These are phyloP conservation scores for Scomberomorus guttatus DNA, from an alignment of 2,797 vertebrate genomes.

Conservation along the genomic window DNA sequence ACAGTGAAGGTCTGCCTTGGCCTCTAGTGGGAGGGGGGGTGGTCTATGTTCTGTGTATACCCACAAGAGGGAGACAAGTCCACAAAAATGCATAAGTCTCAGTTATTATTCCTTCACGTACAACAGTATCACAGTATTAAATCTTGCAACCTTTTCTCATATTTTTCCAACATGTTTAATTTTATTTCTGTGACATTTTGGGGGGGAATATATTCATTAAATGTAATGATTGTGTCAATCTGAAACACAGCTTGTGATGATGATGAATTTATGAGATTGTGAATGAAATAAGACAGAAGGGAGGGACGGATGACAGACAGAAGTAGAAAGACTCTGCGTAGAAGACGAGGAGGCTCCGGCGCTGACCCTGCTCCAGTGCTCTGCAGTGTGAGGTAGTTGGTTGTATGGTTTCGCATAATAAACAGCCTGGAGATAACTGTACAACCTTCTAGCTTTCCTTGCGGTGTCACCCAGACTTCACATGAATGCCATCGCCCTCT, in stretches of 20 bases:
- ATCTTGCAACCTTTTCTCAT: neutral
- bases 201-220: neutral
- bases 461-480: conserved; percentile 85
- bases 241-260: neutral
- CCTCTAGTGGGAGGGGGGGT: conserved; percentile 51
- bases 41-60: conserved; percentile 55
- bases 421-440: conserved; percentile 88
- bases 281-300: neutral
- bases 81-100: conserved; percentile 53
- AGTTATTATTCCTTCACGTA: conserved; percentile 24
- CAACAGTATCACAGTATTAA: conserved; percentile 4
- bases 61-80: conserved; percentile 85
- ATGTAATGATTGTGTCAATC: neutral
- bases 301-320: conserved; percentile 19
- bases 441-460: conserved; percentile 92
- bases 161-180: neutral
- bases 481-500: conserved; percentile 1
- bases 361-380: conserved; percentile 76
- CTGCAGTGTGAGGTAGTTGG: conserved; percentile 94
- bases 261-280: neutral
- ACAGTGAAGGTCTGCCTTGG: conserved; percentile 70
- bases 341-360: conserved; percentile 55
- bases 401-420: conserved; percentile 90
- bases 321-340: conserved; percentile 24
- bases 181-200: neutral